These are phyloP conservation scores for Sphaerophoria taeniata DNA, from an alignment of 2,888 invertebrate genomes.

Conservation along the genomic window DNA sequence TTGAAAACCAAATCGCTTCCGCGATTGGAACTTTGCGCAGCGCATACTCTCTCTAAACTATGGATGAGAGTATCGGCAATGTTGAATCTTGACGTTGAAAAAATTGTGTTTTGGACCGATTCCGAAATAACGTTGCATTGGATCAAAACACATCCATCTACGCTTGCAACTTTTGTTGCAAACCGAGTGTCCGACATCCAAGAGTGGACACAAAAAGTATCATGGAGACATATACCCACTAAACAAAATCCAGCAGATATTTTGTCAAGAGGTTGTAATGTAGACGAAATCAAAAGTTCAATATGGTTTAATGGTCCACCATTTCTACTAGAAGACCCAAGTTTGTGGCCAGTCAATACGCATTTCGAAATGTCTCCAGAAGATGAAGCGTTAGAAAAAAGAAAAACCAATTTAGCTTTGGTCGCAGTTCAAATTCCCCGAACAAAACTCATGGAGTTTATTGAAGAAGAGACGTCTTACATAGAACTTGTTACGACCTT, in stretches of 20 bases:
- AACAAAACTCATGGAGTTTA: not conserved
- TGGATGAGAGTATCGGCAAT: constrained; percentile 42
- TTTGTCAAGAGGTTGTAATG: too few species aligned
- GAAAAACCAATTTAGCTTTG: not conserved
- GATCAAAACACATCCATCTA: too few species aligned
- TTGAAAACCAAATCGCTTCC: constrained; percentile 46
- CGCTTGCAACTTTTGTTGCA: too few species aligned
- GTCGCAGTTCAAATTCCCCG: not conserved
- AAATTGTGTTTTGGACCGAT: constrained; percentile 27
- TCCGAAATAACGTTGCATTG: too few species aligned
- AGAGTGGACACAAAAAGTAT: too few species aligned
- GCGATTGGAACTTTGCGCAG: constrained; percentile 26
- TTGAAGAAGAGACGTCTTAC: not conserved
- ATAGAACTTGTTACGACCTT: too few species aligned
- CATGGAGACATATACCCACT: too few species aligned
- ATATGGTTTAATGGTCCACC: not conserved
- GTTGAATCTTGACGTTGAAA: constrained; percentile 34
- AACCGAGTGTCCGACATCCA: too few species aligned
- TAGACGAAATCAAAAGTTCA: constrained; percentile 9
- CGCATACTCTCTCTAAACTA: constrained; percentile 46
- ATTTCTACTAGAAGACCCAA: not conserved
- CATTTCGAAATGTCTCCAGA: too few species aligned
- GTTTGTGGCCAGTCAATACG: not conserved
- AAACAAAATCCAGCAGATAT: too few species aligned
- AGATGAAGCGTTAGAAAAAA: not conserved